Evolutionary conservation across 2,888 invertebrate genomes (phyloP), one percentile per base, ranked within the genome.

Genomic region (Erebia epiphron): DNA sequence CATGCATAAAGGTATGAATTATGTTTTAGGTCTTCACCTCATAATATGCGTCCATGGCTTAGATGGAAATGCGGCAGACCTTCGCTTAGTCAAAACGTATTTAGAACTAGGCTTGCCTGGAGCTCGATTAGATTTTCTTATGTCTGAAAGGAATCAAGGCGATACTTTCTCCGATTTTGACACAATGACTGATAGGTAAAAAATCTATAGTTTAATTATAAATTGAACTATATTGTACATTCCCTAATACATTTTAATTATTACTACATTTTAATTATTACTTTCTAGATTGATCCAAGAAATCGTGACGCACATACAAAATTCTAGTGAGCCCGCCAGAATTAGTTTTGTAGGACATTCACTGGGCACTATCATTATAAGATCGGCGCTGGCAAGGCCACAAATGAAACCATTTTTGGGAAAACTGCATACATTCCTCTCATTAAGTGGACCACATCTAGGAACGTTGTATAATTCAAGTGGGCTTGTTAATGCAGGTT

Each of bases 321-420:
- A 85, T 77, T 90, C 92, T 3, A 96, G 96, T 78, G 96, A 97
- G 82, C 98, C 98, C 67, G 95, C 96, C 14, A 95, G 98, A 82
- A 97, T 99, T 80, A 98, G 98, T 86, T 99, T 99, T 91, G 97
- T 99, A 70, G 99, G 97, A 2, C 99, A 99, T 91, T 99, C 99
- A 2, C 92, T 99, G 80, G 99, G 99, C 74, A 99, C 98, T 82
- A 97, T 99, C 80, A 98, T 99, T 77, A 98, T 99, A 72, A 95
- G 99, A 75, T 98, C 98, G 68, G 99, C 98, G 11, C 92, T 99
- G 75, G 96, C 98, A 5, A 94, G 98, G 77, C 97, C 97, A 2
- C 97, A 98, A 86, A 95, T 99, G 95, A 96, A 97, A 80, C 97
- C 97, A 68, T 95, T 98, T 76, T 91, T 98, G 78, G 95, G 97